Evolutionary conservation across 2,113 vertebrate genomes (phyloP), one percentile per base, ranked within the genome.

Genomic region (Zosterops borbonicus): DNA sequence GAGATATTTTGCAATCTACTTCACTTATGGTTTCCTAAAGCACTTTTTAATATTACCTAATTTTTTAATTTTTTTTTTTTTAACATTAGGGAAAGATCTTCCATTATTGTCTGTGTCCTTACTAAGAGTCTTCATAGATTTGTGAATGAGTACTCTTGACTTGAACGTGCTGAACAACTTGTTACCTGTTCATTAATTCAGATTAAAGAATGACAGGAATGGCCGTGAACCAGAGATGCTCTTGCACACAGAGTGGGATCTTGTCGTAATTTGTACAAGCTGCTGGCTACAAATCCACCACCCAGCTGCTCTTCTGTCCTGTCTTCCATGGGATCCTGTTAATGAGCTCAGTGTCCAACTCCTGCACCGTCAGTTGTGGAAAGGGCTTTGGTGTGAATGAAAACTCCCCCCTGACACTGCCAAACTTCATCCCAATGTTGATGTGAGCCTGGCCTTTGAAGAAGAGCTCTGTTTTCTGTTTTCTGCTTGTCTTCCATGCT

Each of bases 321-420:
- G 18, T 24, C 22, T 69, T 62, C 71, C 29, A 2, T 59, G 37
- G 41, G 25, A 5, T 70, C 0, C 80, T 63, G 71, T 18, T 46
- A 25, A 29, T 42, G 41, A 41, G 25, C 35, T 76, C 9, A 1
- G 4, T 75, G 35, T n/a, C 31, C 0, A 0, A 3, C 37, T n/a
- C 46, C 46, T 73, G 42, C 35, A 21, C 15, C 13, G 24, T 22
- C 14, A 49, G 47, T 7, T 41, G 29, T 44, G 65, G 55, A 46
- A 78, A 44, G 31, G 53, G 49, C 37, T 50, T 68, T 88, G 46
- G 25, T 70, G 27, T 39, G 56, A 44, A 64, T 76, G 28, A 47
- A 35, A 75, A 20, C 41, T 52, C 56, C 22, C 12, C 73, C 42
- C 52, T 58, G 35, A n/a, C 55, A 14, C 9, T 79, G 41, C 69